These are phyloP conservation scores for Pseudonaja textilis DNA, from an alignment of 2,113 vertebrate species.

Conservation along the genomic window DNA sequence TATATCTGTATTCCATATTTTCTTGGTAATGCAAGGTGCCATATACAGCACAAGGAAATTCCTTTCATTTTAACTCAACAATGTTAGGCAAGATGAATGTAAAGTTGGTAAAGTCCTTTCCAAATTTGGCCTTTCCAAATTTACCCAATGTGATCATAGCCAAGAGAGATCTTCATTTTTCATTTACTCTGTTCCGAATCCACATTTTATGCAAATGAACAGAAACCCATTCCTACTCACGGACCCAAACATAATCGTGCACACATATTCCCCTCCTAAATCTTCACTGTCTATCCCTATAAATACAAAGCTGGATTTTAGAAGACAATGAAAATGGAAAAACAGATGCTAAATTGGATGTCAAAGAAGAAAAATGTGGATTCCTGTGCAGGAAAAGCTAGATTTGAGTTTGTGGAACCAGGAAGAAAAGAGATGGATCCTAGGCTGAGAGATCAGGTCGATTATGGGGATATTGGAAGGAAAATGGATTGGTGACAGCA, in stretches of 20 bases:
- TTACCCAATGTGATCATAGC: neutral
- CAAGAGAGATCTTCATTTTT: neutral
- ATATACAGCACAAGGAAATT: neutral
- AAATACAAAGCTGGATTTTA: neutral
- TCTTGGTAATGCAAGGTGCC: neutral
- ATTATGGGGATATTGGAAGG: neutral
- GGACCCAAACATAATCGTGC: neutral
- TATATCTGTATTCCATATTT: neutral
- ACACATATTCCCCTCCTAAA: neutral
- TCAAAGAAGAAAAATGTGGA: neutral
- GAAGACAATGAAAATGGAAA: neutral
- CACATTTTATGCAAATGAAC: neutral
- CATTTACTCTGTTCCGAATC: neutral
- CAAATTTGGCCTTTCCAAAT: neutral
- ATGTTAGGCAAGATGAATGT: neutral
- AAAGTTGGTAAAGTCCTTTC: neutral
- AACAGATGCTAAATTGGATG: neutral
- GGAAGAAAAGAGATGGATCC: neutral
- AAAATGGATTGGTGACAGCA: neutral
- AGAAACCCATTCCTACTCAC: neutral
- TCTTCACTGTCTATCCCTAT: neutral
- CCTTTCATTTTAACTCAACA: neutral
- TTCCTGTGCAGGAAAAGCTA: neutral
- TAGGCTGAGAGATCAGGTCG: neutral
- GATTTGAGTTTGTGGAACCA: neutral